These are phyloP conservation scores for Nymphalis urticae DNA, from an alignment of 2,888 invertebrate species.

Conservation along the genomic window DNA sequence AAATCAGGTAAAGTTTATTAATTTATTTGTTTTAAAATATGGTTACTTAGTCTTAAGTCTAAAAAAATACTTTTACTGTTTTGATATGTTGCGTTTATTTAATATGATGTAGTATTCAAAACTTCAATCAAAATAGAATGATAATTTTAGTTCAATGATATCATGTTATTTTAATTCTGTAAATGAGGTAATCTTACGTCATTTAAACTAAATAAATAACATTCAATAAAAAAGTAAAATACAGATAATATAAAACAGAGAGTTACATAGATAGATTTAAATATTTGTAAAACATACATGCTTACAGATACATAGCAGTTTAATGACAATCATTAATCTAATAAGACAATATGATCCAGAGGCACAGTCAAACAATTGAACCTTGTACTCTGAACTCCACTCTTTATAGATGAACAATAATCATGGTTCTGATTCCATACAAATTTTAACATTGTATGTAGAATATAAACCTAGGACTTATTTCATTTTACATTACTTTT, in stretches of 20 bases:
- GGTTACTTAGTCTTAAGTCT: slow-evolving; percentile 3
- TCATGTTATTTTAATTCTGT: background rate
- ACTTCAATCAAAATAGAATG: background rate
- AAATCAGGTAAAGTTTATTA: slow-evolving; percentile 86
- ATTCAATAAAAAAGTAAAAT: background rate
- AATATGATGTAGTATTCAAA: background rate
- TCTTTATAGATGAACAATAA: slow-evolving; percentile 29
- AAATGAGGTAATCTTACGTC: background rate
- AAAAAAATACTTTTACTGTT: background rate
- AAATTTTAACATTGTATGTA: too few relatives aligned
- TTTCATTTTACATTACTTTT: too few relatives aligned
- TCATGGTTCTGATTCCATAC: background rate
- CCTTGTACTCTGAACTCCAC: slow-evolving; percentile 24
- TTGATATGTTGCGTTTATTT: background rate
- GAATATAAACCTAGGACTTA: too few relatives aligned
- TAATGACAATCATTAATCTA: slow-evolving; percentile 8
- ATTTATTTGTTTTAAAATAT: slow-evolving; percentile 15
- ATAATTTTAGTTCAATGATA: background rate
- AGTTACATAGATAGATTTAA: background rate
- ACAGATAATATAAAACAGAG: background rate
- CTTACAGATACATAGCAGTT: background rate
- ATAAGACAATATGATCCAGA: slow-evolving; percentile 11
- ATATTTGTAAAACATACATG: background rate
- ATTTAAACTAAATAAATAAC: background rate
- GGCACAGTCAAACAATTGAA: slow-evolving; percentile 20